Conservation (phyloP, 2,113 vertebrate species). For the Hydrolagus affinis region DNA sequence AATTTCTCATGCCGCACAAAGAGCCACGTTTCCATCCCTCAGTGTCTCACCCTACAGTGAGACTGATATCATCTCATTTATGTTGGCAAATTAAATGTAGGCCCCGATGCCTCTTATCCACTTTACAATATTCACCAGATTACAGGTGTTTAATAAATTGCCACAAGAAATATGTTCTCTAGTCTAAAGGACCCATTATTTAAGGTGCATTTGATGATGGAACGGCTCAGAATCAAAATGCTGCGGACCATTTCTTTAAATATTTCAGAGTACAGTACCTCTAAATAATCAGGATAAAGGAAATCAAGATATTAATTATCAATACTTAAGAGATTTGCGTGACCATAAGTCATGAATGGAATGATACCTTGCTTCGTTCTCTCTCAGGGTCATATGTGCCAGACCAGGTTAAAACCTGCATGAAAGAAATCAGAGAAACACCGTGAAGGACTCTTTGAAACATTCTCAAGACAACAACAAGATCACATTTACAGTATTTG, state of each 20-base stretch:
- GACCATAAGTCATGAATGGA: neutral
- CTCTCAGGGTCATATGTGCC: conserved; percentile 62
- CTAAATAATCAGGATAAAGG: neutral
- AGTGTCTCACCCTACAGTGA: too few relatives aligned
- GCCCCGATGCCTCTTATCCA: too few relatives aligned
- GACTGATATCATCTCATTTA: too few relatives aligned
- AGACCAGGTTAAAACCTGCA: conserved; percentile 58
- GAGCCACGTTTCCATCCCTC: too few relatives aligned
- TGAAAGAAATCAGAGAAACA: conserved; percentile 38
- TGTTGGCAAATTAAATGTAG: too few relatives aligned
- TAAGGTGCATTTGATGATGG: too few relatives aligned
- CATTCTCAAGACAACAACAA: neutral
- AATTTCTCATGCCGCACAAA: too few relatives aligned
- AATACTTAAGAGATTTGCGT: neutral
- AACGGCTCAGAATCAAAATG: too few relatives aligned
- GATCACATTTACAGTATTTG: neutral
- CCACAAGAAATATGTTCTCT: too few relatives aligned
- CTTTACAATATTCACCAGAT: too few relatives aligned
- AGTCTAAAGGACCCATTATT: too few relatives aligned
- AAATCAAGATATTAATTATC: neutral
- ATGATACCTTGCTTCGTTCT: conserved; percentile 54
- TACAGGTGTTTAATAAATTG: too few relatives aligned
- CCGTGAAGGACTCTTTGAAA: conserved; percentile 30
- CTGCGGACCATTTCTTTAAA: neutral
- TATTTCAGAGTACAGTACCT: neutral